Evolutionary conservation across 2,113 vertebrate genomes (phyloP).

Genomic region (Aspidoscelis tigris): DNA sequence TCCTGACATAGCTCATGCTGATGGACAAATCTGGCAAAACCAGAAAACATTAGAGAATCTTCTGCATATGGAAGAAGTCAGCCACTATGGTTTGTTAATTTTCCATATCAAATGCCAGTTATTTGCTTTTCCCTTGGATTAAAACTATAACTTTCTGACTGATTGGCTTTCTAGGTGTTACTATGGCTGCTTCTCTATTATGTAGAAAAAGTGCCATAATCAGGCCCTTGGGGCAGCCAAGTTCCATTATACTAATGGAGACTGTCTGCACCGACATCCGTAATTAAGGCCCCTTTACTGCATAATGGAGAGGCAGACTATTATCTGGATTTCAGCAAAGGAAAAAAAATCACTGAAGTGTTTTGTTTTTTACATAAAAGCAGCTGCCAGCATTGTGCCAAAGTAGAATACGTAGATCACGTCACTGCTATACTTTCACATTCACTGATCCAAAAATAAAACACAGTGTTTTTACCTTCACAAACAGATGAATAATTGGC

Average conservation of each 20-base stretch:
- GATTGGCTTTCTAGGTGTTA: background rate
- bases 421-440: background rate
- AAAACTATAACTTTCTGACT: too few relatives aligned
- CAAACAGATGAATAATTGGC: constrained; percentile 76
- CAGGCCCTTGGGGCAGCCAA: too few relatives aligned
- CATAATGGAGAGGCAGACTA: background rate
- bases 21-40: background rate
- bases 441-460: constrained; percentile 8
- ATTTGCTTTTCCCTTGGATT: too few relatives aligned
- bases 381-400: background rate
- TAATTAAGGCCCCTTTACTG: too few relatives aligned
- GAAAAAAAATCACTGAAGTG: background rate
- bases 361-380: background rate
- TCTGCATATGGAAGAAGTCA: background rate
- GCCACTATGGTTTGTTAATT: background rate
- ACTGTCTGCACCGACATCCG: too few relatives aligned
- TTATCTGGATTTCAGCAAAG: background rate
- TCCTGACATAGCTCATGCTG: background rate
- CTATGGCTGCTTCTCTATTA: too few relatives aligned
- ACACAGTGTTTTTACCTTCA: constrained; percentile 65
- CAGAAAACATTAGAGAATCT: background rate
- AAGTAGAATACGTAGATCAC: background rate
- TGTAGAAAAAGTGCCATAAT: too few relatives aligned
- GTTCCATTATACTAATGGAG: too few relatives aligned
- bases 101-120: background rate